Percentiles rank a stretch among this genome's conserved stretches.
Conservation (phyloP, 1,140 invertebrate genomes). For the Hypsibius dujardini region DNA sequence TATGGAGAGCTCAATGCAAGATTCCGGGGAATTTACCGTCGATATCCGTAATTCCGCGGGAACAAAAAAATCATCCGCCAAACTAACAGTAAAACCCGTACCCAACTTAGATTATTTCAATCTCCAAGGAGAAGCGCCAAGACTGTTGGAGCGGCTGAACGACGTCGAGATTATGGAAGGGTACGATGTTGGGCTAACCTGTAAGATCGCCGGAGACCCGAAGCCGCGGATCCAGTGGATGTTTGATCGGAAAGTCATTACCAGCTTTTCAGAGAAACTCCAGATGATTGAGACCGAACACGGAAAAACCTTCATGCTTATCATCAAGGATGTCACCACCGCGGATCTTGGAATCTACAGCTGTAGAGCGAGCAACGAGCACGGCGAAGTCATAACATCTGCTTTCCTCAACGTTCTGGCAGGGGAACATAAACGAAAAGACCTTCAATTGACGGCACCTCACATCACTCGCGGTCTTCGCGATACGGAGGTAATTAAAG, state of each 20-base stretch:
- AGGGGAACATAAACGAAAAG: not conserved
- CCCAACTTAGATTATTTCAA: not conserved
- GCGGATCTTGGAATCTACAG: slow-evolving; percentile 68
- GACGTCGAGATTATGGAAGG: slow-evolving; percentile 50
- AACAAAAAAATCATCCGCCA: slow-evolving; percentile 42
- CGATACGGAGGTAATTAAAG: not conserved
- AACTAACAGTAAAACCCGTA: not conserved
- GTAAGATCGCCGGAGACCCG: slow-evolving; percentile 59
- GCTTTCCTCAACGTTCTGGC: slow-evolving; percentile 30
- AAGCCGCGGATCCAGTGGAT: slow-evolving; percentile 26
- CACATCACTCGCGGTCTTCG: slow-evolving; percentile 13
- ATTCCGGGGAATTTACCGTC: slow-evolving; percentile 22
- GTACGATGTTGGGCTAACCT: slow-evolving; percentile 49
- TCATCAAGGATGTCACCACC: slow-evolving; percentile 46
- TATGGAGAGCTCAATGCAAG: slow-evolving; percentile 22
- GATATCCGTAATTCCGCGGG: slow-evolving; percentile 39
- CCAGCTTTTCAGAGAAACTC: slow-evolving; percentile 45
- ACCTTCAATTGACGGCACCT: not conserved
- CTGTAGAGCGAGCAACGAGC: slow-evolving; percentile 63
- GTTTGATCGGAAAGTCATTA: slow-evolving; percentile 51
- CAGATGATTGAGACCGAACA: slow-evolving; percentile 44
- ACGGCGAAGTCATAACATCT: slow-evolving; percentile 58
- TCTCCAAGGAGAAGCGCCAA: slow-evolving; percentile 48
- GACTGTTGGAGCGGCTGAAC: slow-evolving; percentile 47
- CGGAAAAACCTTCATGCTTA: slow-evolving; percentile 46